These are phyloP conservation scores for Cyclura pinguis DNA, from an alignment of 2,797 vertebrate genomes.

Conservation along the genomic window DNA sequence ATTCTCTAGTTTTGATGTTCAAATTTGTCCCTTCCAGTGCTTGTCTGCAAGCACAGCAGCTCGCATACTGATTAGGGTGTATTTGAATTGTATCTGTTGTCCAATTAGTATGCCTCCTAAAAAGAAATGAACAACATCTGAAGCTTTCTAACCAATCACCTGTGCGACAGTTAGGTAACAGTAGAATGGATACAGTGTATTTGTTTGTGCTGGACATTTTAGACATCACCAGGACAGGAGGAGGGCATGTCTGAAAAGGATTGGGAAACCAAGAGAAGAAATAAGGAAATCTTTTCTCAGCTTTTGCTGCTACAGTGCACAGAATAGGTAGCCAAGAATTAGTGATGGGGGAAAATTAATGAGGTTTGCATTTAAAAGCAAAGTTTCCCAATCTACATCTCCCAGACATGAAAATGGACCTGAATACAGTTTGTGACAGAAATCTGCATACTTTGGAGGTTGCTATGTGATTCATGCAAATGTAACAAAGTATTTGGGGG, in stretches of 20 bases:
- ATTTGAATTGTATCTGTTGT: background rate
- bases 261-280: background rate
- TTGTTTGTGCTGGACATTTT: background rate
- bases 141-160: constrained; percentile 38
- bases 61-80: constrained; percentile 31
- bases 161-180: background rate
- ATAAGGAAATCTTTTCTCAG: background rate
- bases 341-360: background rate
- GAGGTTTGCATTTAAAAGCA: background rate
- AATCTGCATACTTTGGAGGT: too few relatives aligned
- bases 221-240: background rate
- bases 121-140: constrained; percentile 18
- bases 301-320: background rate
- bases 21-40: constrained; percentile 45
- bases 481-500: background rate
- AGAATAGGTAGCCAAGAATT: too few relatives aligned
- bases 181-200: background rate
- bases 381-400: background rate
- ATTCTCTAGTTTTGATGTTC: constrained; percentile 3
- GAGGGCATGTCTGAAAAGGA: background rate
- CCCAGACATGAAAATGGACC: too few relatives aligned
- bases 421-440: too few relatives aligned
- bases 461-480: too few relatives aligned
- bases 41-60: background rate
- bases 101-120: constrained; percentile 30